Evolutionary conservation across 2,888 invertebrate genomes (phyloP).

Genomic region (Tetranychus piercei): DNA sequence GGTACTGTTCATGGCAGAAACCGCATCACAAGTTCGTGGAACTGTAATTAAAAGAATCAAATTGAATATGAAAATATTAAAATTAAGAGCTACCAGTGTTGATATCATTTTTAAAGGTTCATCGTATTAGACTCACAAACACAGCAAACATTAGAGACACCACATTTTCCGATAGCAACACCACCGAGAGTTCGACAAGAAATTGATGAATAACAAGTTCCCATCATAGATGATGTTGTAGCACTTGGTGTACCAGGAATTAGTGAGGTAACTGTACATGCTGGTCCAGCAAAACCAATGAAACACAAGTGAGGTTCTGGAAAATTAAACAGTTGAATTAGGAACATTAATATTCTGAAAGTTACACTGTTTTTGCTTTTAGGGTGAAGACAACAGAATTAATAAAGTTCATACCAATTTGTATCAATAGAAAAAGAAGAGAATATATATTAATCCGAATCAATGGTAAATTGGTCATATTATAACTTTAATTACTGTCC

Average conservation of each 20-base stretch:
- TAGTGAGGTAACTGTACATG: constrained; percentile 19
- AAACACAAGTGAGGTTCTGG: not conserved
- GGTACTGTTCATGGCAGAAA: constrained; percentile 58
- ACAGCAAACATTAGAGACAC: constrained; percentile 26
- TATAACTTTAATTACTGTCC: not conserved
- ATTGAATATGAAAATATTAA: not conserved
- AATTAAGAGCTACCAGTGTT: not conserved
- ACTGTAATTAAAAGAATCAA: constrained; percentile 11
- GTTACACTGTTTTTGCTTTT: not conserved
- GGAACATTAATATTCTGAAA: not conserved
- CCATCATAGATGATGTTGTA: constrained; percentile 15
- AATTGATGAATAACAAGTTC: constrained; percentile 25
- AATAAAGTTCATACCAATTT: not conserved
- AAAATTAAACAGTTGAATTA: not conserved
- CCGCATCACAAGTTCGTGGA: constrained; percentile 45
- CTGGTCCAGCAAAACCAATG: constrained; percentile 13
- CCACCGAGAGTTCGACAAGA: constrained; percentile 25
- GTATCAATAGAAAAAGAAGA: not conserved
- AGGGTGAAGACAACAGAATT: not conserved
- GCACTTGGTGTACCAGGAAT: constrained; percentile 16
- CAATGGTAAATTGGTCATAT: not conserved
- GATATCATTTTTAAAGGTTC: not conserved
- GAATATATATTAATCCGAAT: not conserved
- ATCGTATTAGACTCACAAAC: constrained; percentile 24
- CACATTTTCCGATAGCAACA: constrained; percentile 26